Evolutionary conservation across 2,888 invertebrate species (phyloP).

Genomic region (Automeris io): DNA sequence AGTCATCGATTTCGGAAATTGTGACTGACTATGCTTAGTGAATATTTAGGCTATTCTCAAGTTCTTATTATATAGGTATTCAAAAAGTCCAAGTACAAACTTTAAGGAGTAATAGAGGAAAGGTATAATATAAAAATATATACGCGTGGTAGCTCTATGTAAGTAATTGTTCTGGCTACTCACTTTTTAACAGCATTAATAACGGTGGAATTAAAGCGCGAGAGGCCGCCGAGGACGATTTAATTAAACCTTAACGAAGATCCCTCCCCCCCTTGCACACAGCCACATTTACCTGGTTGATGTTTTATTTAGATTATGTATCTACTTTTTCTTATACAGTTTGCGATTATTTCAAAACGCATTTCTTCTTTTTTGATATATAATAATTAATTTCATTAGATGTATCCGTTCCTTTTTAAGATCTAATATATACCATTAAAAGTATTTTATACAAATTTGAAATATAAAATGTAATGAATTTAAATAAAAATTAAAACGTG

Average conservation of each 20-base stretch:
- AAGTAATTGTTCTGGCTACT: constrained; percentile 33
- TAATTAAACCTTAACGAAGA: constrained; percentile 77
- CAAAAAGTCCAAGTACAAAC: too few species aligned
- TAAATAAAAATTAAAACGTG: too few species aligned
- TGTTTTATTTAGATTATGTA: constrained; percentile 61
- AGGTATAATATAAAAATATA: not conserved
- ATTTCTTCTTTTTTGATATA: not conserved
- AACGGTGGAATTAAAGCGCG: constrained; percentile 77
- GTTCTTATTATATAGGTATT: too few species aligned
- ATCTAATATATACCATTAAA: too few species aligned
- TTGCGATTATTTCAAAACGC: not conserved
- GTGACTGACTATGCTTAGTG: too few species aligned
- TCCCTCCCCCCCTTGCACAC: constrained; percentile 29
- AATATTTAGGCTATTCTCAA: too few species aligned
- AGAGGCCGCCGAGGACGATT: constrained; percentile 75
- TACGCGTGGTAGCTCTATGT: constrained; percentile 22
- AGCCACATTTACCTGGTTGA: constrained; percentile 51
- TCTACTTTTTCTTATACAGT: constrained; percentile 10
- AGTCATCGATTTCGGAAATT: too few species aligned
- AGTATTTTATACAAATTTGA: too few species aligned
- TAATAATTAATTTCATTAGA: too few species aligned
- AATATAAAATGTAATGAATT: too few species aligned
- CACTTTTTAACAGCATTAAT: constrained; percentile 78
- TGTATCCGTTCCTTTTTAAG: too few species aligned
- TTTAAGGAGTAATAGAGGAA: not conserved